A percentile compares a stretch with the other conserved stretches of the same genome.
Evolutionary conservation across 2,888 invertebrate species (phyloP).

Genomic region (Phanerotoma sp.): DNA sequence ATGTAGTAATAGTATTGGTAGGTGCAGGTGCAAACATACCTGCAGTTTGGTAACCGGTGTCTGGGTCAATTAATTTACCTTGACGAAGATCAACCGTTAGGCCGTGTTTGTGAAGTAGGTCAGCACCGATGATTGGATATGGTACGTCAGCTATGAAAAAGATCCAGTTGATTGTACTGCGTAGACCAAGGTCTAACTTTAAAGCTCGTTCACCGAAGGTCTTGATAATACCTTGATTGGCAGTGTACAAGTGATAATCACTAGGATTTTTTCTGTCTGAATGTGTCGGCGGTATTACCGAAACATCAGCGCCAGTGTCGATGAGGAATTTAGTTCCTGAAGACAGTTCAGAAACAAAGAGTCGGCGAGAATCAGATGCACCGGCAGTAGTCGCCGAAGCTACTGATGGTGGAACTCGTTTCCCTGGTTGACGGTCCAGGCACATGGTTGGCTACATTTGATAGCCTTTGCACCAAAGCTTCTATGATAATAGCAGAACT

Average conservation of each 20-base stretch:
- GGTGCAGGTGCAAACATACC: background rate
- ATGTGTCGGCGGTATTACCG: background rate
- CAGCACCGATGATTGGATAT: background rate
- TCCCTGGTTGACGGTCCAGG: too few species aligned
- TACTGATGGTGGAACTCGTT: too few species aligned
- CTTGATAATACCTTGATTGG: background rate
- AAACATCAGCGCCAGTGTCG: background rate
- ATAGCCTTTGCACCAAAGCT: too few species aligned
- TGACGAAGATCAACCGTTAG: background rate
- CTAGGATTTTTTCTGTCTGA: background rate
- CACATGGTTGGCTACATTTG: too few species aligned
- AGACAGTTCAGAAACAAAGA: background rate
- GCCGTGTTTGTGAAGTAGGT: background rate
- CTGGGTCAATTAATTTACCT: background rate
- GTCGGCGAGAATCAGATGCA: background rate
- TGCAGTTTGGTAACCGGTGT: background rate
- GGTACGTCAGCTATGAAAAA: background rate
- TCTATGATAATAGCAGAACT: too few species aligned
- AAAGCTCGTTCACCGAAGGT: background rate
- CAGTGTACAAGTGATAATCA: background rate
- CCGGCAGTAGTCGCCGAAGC: too few species aligned
- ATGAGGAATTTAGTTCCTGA: background rate
- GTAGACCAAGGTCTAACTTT: background rate
- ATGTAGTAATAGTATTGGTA: background rate
- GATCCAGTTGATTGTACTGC: background rate